phyloP scores from a whole-genome alignment of 2,888 invertebrate species.

The Dendrolimus houi region DNA sequence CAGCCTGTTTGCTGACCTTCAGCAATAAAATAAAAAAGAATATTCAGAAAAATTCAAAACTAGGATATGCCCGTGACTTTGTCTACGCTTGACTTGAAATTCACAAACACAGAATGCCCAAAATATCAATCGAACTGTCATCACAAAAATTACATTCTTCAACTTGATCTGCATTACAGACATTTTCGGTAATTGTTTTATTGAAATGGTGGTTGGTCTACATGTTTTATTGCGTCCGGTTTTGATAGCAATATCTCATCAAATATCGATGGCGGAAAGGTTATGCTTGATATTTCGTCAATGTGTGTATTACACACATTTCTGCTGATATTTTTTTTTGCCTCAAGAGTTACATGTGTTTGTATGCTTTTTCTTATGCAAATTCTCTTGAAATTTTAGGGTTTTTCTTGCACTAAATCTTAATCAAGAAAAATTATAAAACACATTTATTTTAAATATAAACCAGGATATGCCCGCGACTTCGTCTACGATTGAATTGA shows the following conservation, averaged over 20 bases:
- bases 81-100: no score
- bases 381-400: constrained; percentile 42
- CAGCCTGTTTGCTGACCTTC: no score
- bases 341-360: constrained; percentile 47
- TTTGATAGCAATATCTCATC: constrained; percentile 34
- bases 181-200: constrained; percentile 23
- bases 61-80: no score
- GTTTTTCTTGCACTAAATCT: constrained; percentile 55
- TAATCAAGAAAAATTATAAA: constrained; percentile 12
- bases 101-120: constrained; percentile 71
- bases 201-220: constrained; percentile 53
- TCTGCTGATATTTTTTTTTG: constrained; percentile 34
- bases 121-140: constrained; percentile 54
- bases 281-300: constrained; percentile 40
- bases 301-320: constrained; percentile 50
- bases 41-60: no score
- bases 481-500: no score
- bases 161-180: constrained; percentile 15
- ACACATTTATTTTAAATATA: no score
- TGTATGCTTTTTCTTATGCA: constrained; percentile 48
- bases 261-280: constrained; percentile 57
- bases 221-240: constrained; percentile 35
- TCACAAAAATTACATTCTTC: constrained; percentile 29
- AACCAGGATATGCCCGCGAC: no score
- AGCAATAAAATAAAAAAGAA: no score